These are phyloP conservation scores for Cuniculus paca DNA, from an alignment of 2,797 vertebrate species.

Conservation along the genomic window DNA sequence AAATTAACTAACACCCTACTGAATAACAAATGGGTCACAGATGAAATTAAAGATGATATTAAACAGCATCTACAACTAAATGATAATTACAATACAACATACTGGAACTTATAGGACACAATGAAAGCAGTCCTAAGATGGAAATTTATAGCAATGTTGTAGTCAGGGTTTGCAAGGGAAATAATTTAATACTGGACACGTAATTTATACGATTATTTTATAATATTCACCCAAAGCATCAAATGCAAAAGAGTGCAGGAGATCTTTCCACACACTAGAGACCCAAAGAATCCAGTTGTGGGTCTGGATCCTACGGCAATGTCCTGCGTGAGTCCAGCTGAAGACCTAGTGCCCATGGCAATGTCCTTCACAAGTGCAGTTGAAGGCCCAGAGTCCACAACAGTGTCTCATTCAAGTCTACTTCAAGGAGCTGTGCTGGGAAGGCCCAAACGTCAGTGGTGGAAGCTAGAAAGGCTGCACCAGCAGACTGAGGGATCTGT, in stretches of 20 bases:
- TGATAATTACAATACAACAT: neutral
- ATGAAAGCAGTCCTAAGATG: neutral
- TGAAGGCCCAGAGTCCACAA: neutral
- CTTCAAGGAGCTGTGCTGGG: no score
- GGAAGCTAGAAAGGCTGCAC: no score
- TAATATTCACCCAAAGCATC: neutral
- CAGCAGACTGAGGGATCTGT: no score
- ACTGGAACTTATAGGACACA: neutral
- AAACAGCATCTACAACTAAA: neutral
- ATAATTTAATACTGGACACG: neutral
- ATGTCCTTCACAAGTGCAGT: neutral
- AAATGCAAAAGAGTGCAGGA: neutral
- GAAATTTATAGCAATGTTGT: neutral
- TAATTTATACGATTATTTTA: neutral
- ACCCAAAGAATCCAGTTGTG: neutral
- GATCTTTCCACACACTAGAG: neutral
- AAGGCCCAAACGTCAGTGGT: no score
- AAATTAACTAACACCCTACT: neutral
- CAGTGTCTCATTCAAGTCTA: neutral
- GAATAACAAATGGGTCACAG: neutral
- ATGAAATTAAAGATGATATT: neutral
- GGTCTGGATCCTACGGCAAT: neutral
- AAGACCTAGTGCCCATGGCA: neutral
- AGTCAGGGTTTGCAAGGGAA: neutral
- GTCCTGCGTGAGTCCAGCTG: neutral